These are phyloP conservation scores for Dreissena polymorpha DNA, from an alignment of 1,140 invertebrate genomes.

Conservation along the genomic window DNA sequence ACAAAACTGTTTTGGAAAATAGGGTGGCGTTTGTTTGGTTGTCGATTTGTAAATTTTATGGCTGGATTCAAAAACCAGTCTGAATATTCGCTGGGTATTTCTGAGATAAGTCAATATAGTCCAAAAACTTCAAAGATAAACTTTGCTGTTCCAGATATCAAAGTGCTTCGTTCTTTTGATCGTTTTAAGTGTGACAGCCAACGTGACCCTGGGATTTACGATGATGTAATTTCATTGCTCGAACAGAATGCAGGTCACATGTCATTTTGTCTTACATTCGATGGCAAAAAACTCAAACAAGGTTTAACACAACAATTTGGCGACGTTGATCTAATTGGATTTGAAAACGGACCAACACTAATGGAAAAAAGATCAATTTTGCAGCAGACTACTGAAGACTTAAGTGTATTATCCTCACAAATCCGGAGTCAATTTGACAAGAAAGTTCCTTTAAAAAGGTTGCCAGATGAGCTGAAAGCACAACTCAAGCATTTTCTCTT, in stretches of 20 bases:
- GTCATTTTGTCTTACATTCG: no score
- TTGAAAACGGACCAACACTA: neutral
- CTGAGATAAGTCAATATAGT: neutral
- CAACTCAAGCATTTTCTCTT: neutral
- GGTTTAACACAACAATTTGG: slow-evolving; percentile 11
- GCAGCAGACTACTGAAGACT: neutral
- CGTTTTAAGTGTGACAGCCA: no score
- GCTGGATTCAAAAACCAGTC: slow-evolving; percentile 18
- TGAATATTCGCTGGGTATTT: neutral
- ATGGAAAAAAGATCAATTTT: neutral
- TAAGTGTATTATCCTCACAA: neutral
- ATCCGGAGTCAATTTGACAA: neutral
- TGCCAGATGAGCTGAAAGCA: slow-evolving; percentile 8
- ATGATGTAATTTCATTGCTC: no score
- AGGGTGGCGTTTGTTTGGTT: slow-evolving; percentile 17
- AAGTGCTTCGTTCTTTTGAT: no score
- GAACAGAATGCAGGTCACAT: no score
- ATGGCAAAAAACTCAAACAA: slow-evolving; percentile 29
- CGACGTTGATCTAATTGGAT: slow-evolving; percentile 19
- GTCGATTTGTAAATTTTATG: slow-evolving; percentile 34
- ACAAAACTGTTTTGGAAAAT: slow-evolving; percentile 38
- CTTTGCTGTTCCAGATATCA: no score
- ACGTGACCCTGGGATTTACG: no score
- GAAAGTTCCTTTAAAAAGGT: neutral
- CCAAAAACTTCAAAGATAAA: neutral